Evolutionary conservation across 2,888 invertebrate genomes (phyloP), one percentile per base, ranked within the genome.

Genomic region (Lasioglossum lativentre): DNA sequence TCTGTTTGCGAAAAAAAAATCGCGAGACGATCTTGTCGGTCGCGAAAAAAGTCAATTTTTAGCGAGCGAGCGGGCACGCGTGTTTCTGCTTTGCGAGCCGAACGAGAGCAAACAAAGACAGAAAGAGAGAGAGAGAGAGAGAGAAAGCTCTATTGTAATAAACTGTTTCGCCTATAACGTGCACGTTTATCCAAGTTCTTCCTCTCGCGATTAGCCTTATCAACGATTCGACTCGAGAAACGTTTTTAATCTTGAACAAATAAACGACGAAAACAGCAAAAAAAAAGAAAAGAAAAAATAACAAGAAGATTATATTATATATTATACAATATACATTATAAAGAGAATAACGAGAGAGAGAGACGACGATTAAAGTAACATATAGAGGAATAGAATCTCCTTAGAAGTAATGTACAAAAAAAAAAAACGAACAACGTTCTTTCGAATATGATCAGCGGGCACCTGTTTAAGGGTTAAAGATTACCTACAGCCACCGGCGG

Each of bases 401-500:
- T 73, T 82, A 79, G 81, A n/a, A 66, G 27, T 30, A 45, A 56
- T 56, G 47, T 30, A 68, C 68, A 47, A 59, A 66, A 30, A 42
- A 45, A 38, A 19, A 23, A 8, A 34, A 70, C n/a, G n/a, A 40
- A 40, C 70, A 23, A 38, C 19, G 34, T 66, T 47, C 6, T 52
- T 45, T n/a, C 66, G 30, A 68, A 63, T 34, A 56, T 23, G 38
- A 68, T 52, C 34, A 76, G 56, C n/a, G 80, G 14, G 75, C 81
- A 78, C 82, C 86, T 82, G 86, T 86, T 86, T 82, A 86, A 86
- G 86, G 86, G 86, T 86, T 86, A 86, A 86, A 86, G 86, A 82
- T 86, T 70, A 78, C 52, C 76, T 52, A 40, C 52, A 66, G 56
- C 45, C 56, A 59, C 66, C 85, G 70, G 45, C 45, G 59, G 45